Conservation (phyloP, 2,888 invertebrate species). For the Diabrotica balteata region DNA sequence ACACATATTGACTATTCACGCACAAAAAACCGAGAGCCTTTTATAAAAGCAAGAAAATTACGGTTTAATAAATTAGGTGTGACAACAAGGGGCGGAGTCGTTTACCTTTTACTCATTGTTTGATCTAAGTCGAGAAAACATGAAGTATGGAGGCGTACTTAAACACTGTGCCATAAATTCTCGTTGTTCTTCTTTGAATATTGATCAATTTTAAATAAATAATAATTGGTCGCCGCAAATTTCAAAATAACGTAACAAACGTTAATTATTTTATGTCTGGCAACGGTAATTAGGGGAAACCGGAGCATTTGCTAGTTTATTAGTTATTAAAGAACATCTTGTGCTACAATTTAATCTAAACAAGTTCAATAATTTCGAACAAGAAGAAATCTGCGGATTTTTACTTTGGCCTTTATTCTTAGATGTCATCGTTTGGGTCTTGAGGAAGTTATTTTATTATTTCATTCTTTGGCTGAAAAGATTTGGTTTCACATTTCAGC, state of each 20-base stretch:
- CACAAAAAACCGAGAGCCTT: conserved; percentile 2
- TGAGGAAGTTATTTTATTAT: no score
- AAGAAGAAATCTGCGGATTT: no score
- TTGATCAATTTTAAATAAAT: conserved; percentile 21
- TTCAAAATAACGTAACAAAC: conserved; percentile 1
- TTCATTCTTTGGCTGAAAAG: no score
- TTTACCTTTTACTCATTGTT: conserved; percentile 28
- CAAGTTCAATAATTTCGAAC: no score
- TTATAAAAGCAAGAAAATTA: conserved; percentile 15
- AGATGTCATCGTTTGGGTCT: no score
- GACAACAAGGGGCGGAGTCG: conserved; percentile 24
- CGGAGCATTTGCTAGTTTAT: no score
- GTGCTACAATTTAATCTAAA: no score
- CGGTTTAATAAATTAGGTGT: conserved; percentile 27
- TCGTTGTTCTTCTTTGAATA: conserved; percentile 19
- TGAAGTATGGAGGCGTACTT: conserved; percentile 18
- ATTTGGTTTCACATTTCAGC: no score
- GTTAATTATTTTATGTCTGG: conserved; percentile 8
- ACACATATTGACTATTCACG: not conserved
- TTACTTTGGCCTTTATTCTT: no score
- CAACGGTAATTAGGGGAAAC: no score
- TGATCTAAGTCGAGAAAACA: conserved; percentile 20
- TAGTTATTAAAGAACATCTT: no score
- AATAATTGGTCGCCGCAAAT: conserved; percentile 10
- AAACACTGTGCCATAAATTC: conserved; percentile 15